phyloP scores from a whole-genome alignment of 2,113 vertebrate species.

The Herpetotheres cachinnans region DNA sequence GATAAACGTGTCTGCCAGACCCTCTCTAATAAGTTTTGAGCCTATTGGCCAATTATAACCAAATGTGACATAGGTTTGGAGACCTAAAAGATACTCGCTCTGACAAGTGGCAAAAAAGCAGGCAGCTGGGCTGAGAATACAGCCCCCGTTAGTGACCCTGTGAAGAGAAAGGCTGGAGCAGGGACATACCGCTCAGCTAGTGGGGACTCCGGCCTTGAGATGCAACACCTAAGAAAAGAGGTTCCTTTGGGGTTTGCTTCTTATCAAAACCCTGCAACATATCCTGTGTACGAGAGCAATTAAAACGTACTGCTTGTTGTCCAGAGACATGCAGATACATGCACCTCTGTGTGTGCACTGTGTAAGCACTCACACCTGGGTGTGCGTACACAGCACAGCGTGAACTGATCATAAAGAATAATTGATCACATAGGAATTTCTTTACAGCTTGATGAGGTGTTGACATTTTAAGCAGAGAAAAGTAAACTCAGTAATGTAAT shows the following conservation, averaged over 20 bases:
- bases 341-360: rapidly evolving
- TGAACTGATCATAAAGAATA: neutral
- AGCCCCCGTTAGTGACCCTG: rapidly evolving
- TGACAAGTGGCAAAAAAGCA: neutral
- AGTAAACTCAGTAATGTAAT: neutral
- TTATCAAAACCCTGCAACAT: neutral
- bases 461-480: neutral
- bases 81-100: neutral
- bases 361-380: neutral
- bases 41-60: conserved; percentile 24
- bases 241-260: neutral
- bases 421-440: neutral
- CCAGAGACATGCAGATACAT: rapidly evolving
- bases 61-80: neutral
- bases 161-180: neutral
- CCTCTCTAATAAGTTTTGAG: neutral
- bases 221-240: rapidly evolving
- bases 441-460: conserved; percentile 1
- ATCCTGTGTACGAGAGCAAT: neutral
- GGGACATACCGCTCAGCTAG: rapidly evolving
- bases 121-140: neutral
- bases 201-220: neutral
- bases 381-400: rapidly evolving
- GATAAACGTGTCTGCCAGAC: neutral
- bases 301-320: rapidly evolving